Base-by-base conservation (phyloP, 2,113 vertebrate genomes). In the Tautogolabrus adspersus region DNA sequence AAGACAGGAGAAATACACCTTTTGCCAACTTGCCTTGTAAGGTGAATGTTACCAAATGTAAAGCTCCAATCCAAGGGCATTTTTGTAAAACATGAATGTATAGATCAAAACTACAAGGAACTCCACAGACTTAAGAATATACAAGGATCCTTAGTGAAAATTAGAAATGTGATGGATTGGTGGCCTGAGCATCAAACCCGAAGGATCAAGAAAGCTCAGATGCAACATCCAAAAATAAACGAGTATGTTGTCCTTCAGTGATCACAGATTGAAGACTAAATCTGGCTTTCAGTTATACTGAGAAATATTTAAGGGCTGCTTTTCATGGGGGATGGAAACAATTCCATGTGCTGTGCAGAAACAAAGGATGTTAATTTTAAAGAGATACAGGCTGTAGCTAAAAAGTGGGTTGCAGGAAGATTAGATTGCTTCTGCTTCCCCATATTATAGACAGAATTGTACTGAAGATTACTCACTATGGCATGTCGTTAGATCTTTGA, bases 381-480 rank as follows among this genome's bases (percentile, higher is more conserved):
- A 66, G 16, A 59, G 75, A 40, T 10, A 34, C 52, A 47, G 63
- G 30, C n/a, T 19, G 15, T 5, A 57, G 40, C 10, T 40, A 4
- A 47, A 64, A 72, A 81, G 63, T 58, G 38, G 57, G 74, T 64
- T 70, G 22, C 16, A 22, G n/a, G 10, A 58, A 62, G 66, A 85
- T 71, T 69, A 52, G 62, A 54, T 67, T 16, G 62, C 34, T 42
- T 38, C 47, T 22, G 13, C 73, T 69, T 66, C 66, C 4, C 30
- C 30, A 34, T 34, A 37, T 64, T 54, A 22, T 0, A 57, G 15
- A 57, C 11, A 61, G 21, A 57, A 57, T 30, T 4, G 11, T 6
- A 49, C 1, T 19, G 19, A 47, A 60, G 30, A 59, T 66, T 82
- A 83, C 76, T 88, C 71, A 84, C 79, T 71, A 26, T 52, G 69